These are phyloP conservation scores for Cryptosula pallasiana DNA, from an alignment of 2,888 invertebrate genomes.

Conservation along the genomic window DNA sequence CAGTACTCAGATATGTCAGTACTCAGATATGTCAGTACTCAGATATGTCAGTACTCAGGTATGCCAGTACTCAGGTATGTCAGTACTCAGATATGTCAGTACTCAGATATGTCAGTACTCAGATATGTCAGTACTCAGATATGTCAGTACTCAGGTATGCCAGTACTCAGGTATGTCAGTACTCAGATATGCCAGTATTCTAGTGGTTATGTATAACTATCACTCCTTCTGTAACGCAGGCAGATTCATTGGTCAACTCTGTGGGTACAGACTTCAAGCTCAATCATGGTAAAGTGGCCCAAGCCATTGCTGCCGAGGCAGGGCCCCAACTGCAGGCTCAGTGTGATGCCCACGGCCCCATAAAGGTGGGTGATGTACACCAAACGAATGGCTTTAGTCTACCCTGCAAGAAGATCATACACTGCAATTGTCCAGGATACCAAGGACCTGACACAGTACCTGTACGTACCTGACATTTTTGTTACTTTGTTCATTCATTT, in stretches of 20 bases:
- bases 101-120: too few relatives aligned
- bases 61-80: too few relatives aligned
- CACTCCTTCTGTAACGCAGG: constrained; percentile 31
- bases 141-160: too few relatives aligned
- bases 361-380: not conserved
- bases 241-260: constrained; percentile 39
- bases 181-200: too few relatives aligned
- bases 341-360: constrained; percentile 25
- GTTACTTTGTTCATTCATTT: not conserved
- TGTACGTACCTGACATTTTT: not conserved
- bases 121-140: too few relatives aligned
- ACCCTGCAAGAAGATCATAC: not conserved
- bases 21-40: too few relatives aligned
- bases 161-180: too few relatives aligned
- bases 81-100: too few relatives aligned
- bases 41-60: too few relatives aligned
- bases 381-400: not conserved
- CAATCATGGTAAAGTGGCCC: constrained; percentile 35
- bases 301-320: constrained; percentile 34
- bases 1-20: too few relatives aligned
- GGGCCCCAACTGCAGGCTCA: constrained; percentile 36
- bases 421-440: not conserved
- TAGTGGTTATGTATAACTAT: too few relatives aligned
- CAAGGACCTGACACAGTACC: constrained; percentile 1
- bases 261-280: constrained; percentile 35